Base-by-base conservation (phyloP, 2,113 vertebrate genomes). In the Vanacampus margaritifer region DNA sequence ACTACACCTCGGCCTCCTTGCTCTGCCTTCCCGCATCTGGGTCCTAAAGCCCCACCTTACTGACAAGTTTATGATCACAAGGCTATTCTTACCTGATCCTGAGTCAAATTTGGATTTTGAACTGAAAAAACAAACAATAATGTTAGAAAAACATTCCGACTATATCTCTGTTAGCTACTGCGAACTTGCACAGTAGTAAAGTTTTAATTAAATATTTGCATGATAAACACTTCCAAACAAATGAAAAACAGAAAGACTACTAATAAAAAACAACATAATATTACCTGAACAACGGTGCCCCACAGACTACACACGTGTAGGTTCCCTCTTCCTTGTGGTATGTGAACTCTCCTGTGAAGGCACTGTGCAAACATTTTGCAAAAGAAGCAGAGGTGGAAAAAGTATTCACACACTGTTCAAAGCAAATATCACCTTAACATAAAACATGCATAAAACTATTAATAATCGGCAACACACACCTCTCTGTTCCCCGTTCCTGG, bases 401-500 rank as follows among this genome's bases (percentile, higher is more conserved):
- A 14, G 23, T 26, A 54, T 11, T n/a, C 51, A 26, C 2, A n/a
- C 13, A 16, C 16, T 45, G 14, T 0, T 16, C 16, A 5, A 45
- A 45, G 17, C 4, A 9, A 17, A 45, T 41, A 45, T 1, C 14
- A 19, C 5, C 16, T 5, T 17, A 17, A 45, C 14, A 5, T 13
- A 41, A 11, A 41, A 39, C 37, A 39, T 32, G 2, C 28, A 32
- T n/a, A n/a, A n/a, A n/a, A 32, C 28, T 32, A 32, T 2, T 32
- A 32, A 32, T 32, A 32, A 32, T 32, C 21, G 46, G 4, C 3
- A 0, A 5, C 1, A 32, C 1, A 32, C 19, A 10, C 97, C 96
- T 96, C 90, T 99, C 97, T 0, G 97, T 99, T 60, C 96, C 97
- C 84, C 93, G 94, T 85, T 99, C 95, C 92, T 99, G 97, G 86